A percentile compares a stretch with the other conserved stretches of the same genome.
Evolutionary conservation across 2,888 invertebrate species (phyloP).

Genomic region (Eledone cirrhosa): DNA sequence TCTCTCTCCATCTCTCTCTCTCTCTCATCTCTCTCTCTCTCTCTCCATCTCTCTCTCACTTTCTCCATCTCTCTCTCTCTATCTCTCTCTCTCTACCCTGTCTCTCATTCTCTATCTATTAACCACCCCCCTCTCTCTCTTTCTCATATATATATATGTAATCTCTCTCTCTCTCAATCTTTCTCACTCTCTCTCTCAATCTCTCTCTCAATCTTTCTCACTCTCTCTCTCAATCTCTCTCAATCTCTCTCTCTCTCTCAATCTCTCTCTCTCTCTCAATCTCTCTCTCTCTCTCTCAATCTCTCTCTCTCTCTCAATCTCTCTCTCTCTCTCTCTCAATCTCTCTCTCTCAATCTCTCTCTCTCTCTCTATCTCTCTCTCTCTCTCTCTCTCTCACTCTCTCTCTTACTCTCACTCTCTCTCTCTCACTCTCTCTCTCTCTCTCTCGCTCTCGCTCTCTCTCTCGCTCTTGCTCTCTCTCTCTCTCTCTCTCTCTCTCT

Average conservation of each 20-base stretch:
- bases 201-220: too few species aligned
- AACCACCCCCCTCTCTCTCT: not conserved
- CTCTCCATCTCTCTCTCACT: constrained; percentile 2
- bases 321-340: too few species aligned
- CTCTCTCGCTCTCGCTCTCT: not conserved
- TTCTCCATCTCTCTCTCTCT: not conserved
- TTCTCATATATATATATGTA: too few species aligned
- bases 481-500: not conserved
- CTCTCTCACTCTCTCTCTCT: not conserved
- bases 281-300: too few species aligned
- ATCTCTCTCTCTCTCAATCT: not conserved
- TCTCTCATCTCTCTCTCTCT: constrained; percentile 20
- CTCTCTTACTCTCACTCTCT: too few species aligned
- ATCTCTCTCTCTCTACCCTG: not conserved
- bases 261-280: too few species aligned
- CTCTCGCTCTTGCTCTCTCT: not conserved
- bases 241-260: too few species aligned
- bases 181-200: not conserved
- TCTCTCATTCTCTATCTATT: not conserved
- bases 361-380: not conserved
- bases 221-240: too few species aligned
- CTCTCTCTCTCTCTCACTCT: not conserved
- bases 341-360: too few species aligned
- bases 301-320: too few species aligned
- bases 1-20: not conserved